Base-by-base conservation (phyloP, 2,797 vertebrate genomes). In the Amphiprion clarkii region DNA sequence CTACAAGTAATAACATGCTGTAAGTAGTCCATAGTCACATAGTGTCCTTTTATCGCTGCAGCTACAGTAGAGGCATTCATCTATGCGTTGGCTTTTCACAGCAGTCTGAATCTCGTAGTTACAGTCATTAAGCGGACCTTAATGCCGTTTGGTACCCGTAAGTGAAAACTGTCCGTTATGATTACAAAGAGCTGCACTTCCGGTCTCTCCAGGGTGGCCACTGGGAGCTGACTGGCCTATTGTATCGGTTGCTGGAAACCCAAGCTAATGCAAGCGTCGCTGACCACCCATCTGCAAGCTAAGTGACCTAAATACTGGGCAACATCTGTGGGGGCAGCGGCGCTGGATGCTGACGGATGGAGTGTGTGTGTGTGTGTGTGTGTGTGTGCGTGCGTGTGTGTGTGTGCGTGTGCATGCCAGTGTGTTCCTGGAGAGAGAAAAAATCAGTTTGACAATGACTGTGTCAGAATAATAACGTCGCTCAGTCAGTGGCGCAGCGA, bases 241-340 rank as follows among this genome's bases (percentile, higher is more conserved):
- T 93, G 93, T 93, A 82, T 90, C 82, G 78, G 59, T 87, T 88
- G 79, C 70, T 90, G 79, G 91, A 93, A 92, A 90, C 83, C 74
- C 86, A 78, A 90, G 88, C 87, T 76, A 85, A 78, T 76, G 71
- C 67, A 31, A 85, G 87, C 72, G 67, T 72, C 36, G 75, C 83
- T 92, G 90, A 85, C 91, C 92, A 93, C 92, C 91, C 92, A 93
- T 90, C 90, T 92, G 88, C 87, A 90, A 87, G 82, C 78, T 58
- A 89, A 90, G 78, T 91, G 91, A 92, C 93, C 92, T 93, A 92
- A 92, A 94, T 93, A 91, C 89, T 76, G 57, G 42, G 67, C 77
- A 90, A 89, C 91, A 91, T 93, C 89, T 92, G 91, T 71, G 89
- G 86, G 86, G 90, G 90, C 86, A 84, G 81, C 83, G 85, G 76